Evolutionary conservation across 2,888 invertebrate species (phyloP), one percentile per base, ranked within the genome.

Genomic region (Idaea aversata): DNA sequence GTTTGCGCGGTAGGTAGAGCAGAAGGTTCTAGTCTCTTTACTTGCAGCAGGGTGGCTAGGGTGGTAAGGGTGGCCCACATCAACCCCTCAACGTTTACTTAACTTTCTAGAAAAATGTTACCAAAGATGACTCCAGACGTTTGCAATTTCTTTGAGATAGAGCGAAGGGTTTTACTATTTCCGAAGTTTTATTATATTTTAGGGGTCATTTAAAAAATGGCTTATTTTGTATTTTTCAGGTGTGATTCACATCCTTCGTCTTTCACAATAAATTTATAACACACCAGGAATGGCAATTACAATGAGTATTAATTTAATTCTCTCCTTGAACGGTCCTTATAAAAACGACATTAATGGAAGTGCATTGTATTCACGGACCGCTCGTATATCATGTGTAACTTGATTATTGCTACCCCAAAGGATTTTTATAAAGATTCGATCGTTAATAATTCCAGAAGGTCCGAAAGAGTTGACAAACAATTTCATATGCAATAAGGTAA

Each of bases 321-420:
- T 81, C 47, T 77, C 77, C 82, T 80, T 81, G 78, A 70, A 67
- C 74, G 69, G 69, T 76, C 84, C 82, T 74, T 84, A 81, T 78
- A 82, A 74, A 82, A 74, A 70, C 70, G 65, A 72, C 74, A 78
- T 81, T 78, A 79, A 80, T 80, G 78, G 75, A 70, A 70, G 69
- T 68, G 71, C 76, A 71, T 74, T 75, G 77, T 73, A 70, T 73
- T 72, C 73, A 73, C 69, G 70, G 67, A 67, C 66, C 73, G 73
- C 67, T 70, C 70, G 67, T 71, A 70, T 70, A 75, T 76, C 72
- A 75, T 75, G 77, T 73, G 47, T 47, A 70, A 75, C 78, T 76
- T 75, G 76, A 80, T 79, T 76, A 75, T 76, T 72, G 66, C 65
- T 70, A 67, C 38, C 57, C 61, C 61, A 68, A 71, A 47, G 47